Evolutionary conservation across 2,113 vertebrate genomes (phyloP).

Genomic region (Leptobrachium ailaonicum): DNA sequence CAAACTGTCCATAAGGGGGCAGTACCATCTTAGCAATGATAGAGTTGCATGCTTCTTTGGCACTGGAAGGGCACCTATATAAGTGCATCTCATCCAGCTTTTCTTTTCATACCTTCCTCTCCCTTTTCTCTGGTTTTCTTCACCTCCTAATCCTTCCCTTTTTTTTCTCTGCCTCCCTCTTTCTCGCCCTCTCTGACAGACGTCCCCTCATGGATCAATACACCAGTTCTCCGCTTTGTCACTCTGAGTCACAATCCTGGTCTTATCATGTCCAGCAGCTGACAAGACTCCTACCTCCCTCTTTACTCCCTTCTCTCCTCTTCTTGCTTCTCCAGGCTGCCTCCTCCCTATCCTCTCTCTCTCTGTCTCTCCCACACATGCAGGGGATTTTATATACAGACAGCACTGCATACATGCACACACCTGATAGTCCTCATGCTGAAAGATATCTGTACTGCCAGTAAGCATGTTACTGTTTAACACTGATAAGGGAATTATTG

Average conservation of each 20-base stretch:
- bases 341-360: not conserved
- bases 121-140: conserved; percentile 5
- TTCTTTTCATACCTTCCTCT: not conserved
- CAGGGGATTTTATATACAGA: not conserved
- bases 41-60: not conserved
- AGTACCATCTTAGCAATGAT: conserved; percentile 13
- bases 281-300: conserved; percentile 30
- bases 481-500: conserved; percentile 48
- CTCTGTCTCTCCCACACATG: conserved; percentile 1
- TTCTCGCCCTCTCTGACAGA: conserved; percentile 34
- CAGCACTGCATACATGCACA: conserved; percentile 3
- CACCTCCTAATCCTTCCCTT: not conserved
- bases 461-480: conserved; percentile 38
- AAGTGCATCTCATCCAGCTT: not conserved
- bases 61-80: not conserved
- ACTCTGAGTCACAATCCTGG: conserved; percentile 44
- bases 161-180: not conserved
- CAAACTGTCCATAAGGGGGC: conserved; percentile 21
- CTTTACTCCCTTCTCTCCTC: conserved; percentile 14
- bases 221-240: conserved; percentile 34
- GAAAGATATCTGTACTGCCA: conserved; percentile 31
- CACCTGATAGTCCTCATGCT: not conserved
- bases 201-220: conserved; percentile 39
- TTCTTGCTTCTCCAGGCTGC: not conserved
- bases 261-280: conserved; percentile 45